Conservation (phyloP, 2,113 vertebrate species). For the Aptenodytes patagonicus region DNA sequence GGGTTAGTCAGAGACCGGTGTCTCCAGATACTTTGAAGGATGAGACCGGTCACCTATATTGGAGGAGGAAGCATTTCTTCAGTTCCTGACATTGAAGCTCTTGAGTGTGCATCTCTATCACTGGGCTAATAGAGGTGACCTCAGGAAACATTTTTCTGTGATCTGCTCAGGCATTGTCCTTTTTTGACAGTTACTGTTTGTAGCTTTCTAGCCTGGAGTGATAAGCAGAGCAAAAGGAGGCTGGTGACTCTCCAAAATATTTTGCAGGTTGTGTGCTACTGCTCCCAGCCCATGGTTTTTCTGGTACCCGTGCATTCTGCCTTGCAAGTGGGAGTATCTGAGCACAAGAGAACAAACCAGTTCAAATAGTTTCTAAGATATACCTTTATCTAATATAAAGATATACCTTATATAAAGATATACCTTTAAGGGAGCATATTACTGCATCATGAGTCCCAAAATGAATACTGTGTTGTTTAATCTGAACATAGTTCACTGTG, state of each 20-base stretch:
- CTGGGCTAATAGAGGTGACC: background rate
- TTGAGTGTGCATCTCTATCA: background rate
- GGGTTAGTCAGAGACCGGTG: background rate
- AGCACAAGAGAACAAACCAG: background rate
- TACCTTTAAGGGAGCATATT: background rate
- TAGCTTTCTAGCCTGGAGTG: background rate
- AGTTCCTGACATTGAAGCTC: background rate
- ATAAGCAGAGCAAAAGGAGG: background rate
- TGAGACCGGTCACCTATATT: rapidly evolving
- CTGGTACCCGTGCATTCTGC: background rate
- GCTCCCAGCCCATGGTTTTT: background rate
- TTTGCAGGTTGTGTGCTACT: background rate
- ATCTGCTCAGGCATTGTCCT: background rate
- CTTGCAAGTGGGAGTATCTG: background rate
- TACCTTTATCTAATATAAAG: background rate
- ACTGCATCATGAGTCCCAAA: background rate
- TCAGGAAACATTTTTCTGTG: background rate
- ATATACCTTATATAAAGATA: too few species aligned
- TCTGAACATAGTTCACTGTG: background rate
- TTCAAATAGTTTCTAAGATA: background rate
- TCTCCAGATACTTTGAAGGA: background rate
- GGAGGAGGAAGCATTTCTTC: background rate
- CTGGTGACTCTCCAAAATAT: background rate
- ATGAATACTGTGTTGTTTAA: background rate
- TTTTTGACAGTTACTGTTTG: background rate